These are phyloP conservation scores for Zoanthus sociatus DNA, from an alignment of 92 coral and sea anemone species.

Conservation along the genomic window DNA sequence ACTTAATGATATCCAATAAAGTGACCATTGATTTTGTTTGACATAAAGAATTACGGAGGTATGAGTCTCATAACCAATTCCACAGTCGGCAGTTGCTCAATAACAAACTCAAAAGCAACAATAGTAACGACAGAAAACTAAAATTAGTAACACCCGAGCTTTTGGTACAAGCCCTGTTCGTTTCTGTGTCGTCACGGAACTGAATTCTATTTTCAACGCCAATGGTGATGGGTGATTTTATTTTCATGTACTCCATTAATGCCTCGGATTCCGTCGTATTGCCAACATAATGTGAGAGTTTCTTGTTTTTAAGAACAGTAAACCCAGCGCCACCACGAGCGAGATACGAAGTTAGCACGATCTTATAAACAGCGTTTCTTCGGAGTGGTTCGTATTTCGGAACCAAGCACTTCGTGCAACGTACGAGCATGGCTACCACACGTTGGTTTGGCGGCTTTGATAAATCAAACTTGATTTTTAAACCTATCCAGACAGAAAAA, in stretches of 20 bases:
- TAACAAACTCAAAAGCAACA: neutral
- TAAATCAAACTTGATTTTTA: constrained; percentile 68
- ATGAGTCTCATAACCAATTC: neutral
- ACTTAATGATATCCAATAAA: no score
- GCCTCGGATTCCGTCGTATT: constrained; percentile 53
- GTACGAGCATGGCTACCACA: constrained; percentile 69
- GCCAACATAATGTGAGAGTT: constrained; percentile 66
- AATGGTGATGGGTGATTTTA: constrained; percentile 65
- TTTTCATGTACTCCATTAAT: constrained; percentile 56
- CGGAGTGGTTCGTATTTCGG: constrained; percentile 75
- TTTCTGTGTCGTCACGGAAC: constrained; percentile 40
- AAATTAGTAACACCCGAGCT: neutral
- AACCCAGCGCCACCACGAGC: constrained; percentile 72
- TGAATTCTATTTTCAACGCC: constrained; percentile 70
- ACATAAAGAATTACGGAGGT: neutral
- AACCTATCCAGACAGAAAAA: constrained; percentile 52
- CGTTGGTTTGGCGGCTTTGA: constrained; percentile 62
- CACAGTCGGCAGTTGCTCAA: neutral
- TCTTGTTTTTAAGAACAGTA: constrained; percentile 60
- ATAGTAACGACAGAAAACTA: neutral
- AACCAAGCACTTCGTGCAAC: constrained; percentile 67
- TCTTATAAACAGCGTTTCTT: constrained; percentile 68
- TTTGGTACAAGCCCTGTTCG: neutral
- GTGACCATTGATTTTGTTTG: no score
- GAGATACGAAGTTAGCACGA: constrained; percentile 77